These are phyloP conservation scores for Pterois miles DNA, from an alignment of 2,797 vertebrate species.

Conservation along the genomic window DNA sequence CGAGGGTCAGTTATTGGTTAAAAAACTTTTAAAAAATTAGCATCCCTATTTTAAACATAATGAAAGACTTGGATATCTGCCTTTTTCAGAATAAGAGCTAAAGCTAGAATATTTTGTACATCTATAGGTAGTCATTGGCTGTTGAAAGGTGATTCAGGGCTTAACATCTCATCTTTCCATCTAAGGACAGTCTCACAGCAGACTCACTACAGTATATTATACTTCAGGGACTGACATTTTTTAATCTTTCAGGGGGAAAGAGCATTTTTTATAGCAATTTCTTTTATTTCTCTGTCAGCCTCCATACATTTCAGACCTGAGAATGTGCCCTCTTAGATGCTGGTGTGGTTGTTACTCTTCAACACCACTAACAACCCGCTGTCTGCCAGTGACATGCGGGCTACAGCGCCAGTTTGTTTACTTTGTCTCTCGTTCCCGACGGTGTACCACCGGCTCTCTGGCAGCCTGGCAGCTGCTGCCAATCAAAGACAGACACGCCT, in stretches of 20 bases:
- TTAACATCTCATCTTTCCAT: neutral
- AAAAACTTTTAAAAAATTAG: no score
- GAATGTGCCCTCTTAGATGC: neutral
- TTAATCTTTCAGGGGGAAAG: neutral
- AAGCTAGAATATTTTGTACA: neutral
- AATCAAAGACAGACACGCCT: neutral
- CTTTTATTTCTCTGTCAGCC: neutral
- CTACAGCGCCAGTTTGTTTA: neutral
- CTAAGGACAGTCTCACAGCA: neutral
- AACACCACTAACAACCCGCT: neutral
- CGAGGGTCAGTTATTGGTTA: no score
- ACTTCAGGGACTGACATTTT: neutral
- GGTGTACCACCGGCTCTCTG: neutral
- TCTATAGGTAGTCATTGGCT: neutral
- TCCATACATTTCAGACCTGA: neutral
- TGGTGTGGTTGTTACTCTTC: neutral
- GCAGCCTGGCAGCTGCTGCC: conserved; percentile 3
- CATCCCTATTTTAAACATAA: no score
- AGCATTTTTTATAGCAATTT: neutral
- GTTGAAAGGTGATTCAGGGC: neutral
- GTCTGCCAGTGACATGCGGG: neutral
- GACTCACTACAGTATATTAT: neutral
- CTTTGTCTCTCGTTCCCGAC: neutral
- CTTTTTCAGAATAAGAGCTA: neutral
- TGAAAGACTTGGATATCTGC: no score